A percentile compares a stretch with the other conserved stretches of the same genome.
Conservation (phyloP, 1,140 invertebrate species). For the Gryllus bimaculatus region DNA sequence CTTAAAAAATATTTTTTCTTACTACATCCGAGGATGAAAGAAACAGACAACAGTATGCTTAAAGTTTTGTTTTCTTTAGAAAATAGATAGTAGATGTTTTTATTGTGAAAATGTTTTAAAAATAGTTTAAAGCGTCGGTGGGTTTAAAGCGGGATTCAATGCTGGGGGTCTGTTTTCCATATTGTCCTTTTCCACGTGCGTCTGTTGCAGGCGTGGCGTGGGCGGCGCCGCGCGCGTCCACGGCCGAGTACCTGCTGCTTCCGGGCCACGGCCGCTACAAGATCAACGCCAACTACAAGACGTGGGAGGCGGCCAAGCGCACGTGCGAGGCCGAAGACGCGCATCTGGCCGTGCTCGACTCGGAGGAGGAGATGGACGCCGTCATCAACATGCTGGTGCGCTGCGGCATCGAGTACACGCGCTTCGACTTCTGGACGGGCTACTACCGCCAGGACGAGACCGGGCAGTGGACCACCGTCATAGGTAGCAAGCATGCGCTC, state of each 20-base stretch:
- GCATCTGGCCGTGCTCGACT: slow-evolving; percentile 35
- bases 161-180: too few relatives aligned
- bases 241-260: slow-evolving; percentile 7
- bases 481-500: not conserved
- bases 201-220: not conserved
- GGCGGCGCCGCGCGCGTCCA: not conserved
- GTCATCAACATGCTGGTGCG: slow-evolving; percentile 25
- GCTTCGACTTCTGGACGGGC: not conserved
- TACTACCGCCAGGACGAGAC: not conserved
- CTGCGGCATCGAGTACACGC: not conserved
- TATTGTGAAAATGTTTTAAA: too few relatives aligned
- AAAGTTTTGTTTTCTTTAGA: too few relatives aligned
- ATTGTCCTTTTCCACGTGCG: too few relatives aligned
- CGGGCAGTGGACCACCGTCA: not conserved
- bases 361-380: slow-evolving; percentile 28
- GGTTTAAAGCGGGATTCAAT: too few relatives aligned
- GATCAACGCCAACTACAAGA: slow-evolving; percentile 32
- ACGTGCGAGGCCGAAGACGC: slow-evolving; percentile 34
- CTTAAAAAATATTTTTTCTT: too few relatives aligned
- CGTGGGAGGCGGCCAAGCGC: slow-evolving; percentile 33
- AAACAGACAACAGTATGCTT: too few relatives aligned
- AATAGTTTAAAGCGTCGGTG: too few relatives aligned
- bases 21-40: too few relatives aligned
- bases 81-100: too few relatives aligned
- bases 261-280: slow-evolving; percentile 35